Base-by-base conservation (phyloP, 1,140 invertebrate species). In the Antheraea pernyi region DNA sequence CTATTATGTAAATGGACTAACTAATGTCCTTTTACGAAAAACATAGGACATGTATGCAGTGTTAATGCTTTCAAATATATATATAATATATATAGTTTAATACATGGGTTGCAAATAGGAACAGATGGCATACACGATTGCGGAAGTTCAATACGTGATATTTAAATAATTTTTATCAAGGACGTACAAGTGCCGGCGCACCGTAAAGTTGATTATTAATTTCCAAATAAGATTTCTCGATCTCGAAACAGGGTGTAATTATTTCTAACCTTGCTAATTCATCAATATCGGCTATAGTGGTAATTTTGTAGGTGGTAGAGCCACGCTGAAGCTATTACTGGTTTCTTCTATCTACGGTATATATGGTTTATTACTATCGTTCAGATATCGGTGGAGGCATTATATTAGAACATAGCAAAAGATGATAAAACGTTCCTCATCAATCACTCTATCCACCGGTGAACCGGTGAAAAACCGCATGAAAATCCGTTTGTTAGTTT, bases 1-100 rank as follows among this genome's bases (percentile, higher is more conserved):
- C 64, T 79, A 77, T 86, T 88, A 89, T 88, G 86, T 81, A 83
- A 89, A 91, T 88, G 30, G 60, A 72, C 73, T 77, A 76, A 80
- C 80, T 85, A 85, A 77, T 81, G 85, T 76, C 83, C 86, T 81
- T 84, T 88, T 80, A 73, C 73, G 63, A 74, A 77, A 81, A 81
- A 79, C 78, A 82, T 79, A 73, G 60, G 79, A 81, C 77, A 73
- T 37, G 61, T 59, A 46, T 42, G 7, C 72, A 61, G 60, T 46
- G 39, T 70, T 72, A 22, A 74, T 78, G 78, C 69, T 3, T 11
- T 42, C 39, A 42, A 3, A 8, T 42, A 30, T 30, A 30, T 30
- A 30, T 4, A 30, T 30, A 30, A 4, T 30, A 30, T 30, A 30
- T 30, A 30, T 30, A 30, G 39, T 4, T 42, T 42, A 7, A 42